Base-by-base conservation (phyloP, 2,888 invertebrate species). In the Chydorus sphaericus region DNA sequence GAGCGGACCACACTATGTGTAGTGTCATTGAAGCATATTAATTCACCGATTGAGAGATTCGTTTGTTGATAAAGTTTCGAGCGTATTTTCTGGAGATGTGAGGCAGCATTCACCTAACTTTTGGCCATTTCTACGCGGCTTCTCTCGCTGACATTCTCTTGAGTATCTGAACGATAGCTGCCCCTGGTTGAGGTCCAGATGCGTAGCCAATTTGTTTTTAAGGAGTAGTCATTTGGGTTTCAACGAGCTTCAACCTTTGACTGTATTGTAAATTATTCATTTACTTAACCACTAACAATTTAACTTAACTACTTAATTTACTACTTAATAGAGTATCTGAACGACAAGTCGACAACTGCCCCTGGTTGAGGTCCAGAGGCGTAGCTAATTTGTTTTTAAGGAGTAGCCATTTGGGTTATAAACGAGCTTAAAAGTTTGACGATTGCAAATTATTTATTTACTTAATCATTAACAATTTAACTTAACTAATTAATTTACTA, bases 361-460 rank as follows among this genome's bases (percentile, higher is more conserved):
- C 16, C 36, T 52, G 23, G n/a, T n/a, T n/a, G n/a, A n/a, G n/a
- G n/a, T n/a, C n/a, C n/a, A n/a, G n/a, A n/a, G n/a, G n/a, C n/a
- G n/a, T n/a, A n/a, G n/a, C n/a, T n/a, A n/a, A n/a, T n/a, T n/a
- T n/a, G n/a, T n/a, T n/a, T n/a, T n/a, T n/a, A n/a, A n/a, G n/a
- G n/a, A n/a, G n/a, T n/a, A n/a, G n/a, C n/a, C n/a, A n/a, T n/a
- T n/a, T n/a, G n/a, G n/a, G n/a, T n/a, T n/a, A n/a, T n/a, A n/a
- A n/a, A n/a, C n/a, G n/a, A n/a, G n/a, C n/a, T n/a, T n/a, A n/a
- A 93, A 94, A 71, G 84, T 91, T 60, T 94, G 94, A 0, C 82
- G 85, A 92, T 65, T 75, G 94, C 62, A 86, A 90, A 4, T 94
- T n/a, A n/a, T n/a, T n/a, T n/a, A n/a, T n/a, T n/a, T n/a, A n/a